Conservation (phyloP, 2,888 invertebrate genomes). For the Calephelis perditalis region DNA sequence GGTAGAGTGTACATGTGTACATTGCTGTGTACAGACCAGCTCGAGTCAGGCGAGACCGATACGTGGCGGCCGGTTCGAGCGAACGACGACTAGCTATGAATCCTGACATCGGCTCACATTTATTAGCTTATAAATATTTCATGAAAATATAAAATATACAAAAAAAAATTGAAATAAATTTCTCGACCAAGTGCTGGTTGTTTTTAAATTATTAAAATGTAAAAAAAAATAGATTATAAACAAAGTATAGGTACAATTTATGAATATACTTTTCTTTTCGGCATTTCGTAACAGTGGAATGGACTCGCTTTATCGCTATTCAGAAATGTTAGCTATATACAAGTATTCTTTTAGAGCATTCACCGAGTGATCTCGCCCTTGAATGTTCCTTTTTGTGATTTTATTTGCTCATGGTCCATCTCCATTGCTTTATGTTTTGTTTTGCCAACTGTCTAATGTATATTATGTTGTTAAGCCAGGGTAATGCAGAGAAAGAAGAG, state of each 20-base stretch:
- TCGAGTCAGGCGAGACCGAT: conserved; percentile 60
- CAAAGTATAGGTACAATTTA: conserved; percentile 78
- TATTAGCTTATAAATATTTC: conserved; percentile 78
- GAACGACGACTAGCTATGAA: conserved; percentile 78
- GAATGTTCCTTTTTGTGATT: conserved; percentile 66
- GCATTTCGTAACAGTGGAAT: conserved; percentile 70
- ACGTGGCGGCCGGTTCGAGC: conserved; percentile 70
- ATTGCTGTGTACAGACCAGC: conserved; percentile 66
- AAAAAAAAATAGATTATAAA: conserved; percentile 78
- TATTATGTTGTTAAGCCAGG: conserved; percentile 75
- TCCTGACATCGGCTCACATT: conserved; percentile 79
- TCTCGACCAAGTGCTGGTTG: conserved; percentile 77
- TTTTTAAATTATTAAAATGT: conserved; percentile 79
- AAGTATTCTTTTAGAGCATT: conserved; percentile 35
- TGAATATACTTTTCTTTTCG: conserved; percentile 77
- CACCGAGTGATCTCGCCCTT: conserved; percentile 48
- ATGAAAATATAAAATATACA: conserved; percentile 79
- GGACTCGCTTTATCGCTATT: conserved; percentile 54
- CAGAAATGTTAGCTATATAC: conserved; percentile 44
- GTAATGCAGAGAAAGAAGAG: conserved; percentile 74
- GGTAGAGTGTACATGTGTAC: conserved; percentile 47
- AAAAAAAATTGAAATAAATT: conserved; percentile 77
- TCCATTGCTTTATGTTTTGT: conserved; percentile 68
- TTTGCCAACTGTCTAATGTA: conserved; percentile 72
- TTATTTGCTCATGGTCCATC: conserved; percentile 70